phyloP scores from a whole-genome alignment of 2,113 vertebrate genomes.

The Centropus bengalensis region DNA sequence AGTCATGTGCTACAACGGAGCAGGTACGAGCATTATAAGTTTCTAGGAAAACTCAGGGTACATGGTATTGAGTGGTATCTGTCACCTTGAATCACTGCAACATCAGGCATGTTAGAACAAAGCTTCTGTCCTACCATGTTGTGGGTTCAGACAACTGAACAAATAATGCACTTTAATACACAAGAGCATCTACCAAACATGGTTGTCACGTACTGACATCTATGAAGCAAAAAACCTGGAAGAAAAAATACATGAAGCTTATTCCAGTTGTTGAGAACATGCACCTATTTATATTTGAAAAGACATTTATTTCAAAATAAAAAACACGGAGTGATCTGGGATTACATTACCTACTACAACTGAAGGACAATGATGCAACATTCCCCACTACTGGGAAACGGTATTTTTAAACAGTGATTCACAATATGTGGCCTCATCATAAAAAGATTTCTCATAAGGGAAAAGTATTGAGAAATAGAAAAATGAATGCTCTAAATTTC shows the following conservation, averaged over 20 bases:
- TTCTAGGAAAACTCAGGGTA: background rate
- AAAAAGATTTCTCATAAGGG: background rate
- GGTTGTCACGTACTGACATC: background rate
- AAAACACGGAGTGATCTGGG: background rate
- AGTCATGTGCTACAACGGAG: background rate
- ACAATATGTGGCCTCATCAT: background rate
- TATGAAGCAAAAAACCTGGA: background rate
- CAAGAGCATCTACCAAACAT: background rate
- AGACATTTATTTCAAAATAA: background rate
- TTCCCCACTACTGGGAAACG: background rate
- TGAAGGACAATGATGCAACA: background rate
- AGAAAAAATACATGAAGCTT: background rate
- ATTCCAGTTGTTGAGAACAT: background rate
- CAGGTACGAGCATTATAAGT: background rate
- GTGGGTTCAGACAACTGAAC: background rate
- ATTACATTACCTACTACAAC: background rate
- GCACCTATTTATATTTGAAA: background rate
- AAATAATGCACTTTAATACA: constrained; percentile 6
- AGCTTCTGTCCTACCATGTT: background rate
- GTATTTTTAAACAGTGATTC: background rate
- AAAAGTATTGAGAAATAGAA: background rate
- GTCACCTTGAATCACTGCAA: background rate
- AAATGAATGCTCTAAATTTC: background rate
- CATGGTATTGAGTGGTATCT: background rate
- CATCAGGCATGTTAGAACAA: background rate